These are phyloP conservation scores for Pantherophis guttatus DNA, from an alignment of 2,113 vertebrate species.

Conservation along the genomic window DNA sequence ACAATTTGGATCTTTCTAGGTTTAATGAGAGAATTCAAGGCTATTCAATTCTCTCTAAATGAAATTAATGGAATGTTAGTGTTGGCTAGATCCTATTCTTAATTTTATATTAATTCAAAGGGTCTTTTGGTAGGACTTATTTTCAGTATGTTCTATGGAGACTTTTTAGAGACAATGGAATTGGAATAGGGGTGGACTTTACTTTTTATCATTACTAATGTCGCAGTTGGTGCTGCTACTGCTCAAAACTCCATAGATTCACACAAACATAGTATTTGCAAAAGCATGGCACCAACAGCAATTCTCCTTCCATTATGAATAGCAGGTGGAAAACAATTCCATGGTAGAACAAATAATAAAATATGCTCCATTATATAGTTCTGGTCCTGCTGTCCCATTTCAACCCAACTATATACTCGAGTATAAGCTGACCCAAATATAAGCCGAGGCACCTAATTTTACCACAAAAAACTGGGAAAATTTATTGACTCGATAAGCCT, in stretches of 20 bases:
- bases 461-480: too few species aligned
- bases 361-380: neutral
- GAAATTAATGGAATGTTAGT: slow-evolving; percentile 8
- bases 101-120: neutral
- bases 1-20: neutral
- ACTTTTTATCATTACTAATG: neutral
- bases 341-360: neutral
- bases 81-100: slow-evolving; percentile 4
- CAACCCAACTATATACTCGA: neutral
- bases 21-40: neutral
- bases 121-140: neutral
- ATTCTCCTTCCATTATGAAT: neutral
- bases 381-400: neutral
- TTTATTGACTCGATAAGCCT: too few species aligned
- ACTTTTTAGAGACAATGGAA: neutral
- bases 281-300: neutral
- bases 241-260: neutral
- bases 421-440: too few species aligned
- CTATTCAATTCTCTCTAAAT: neutral
- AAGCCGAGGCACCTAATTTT: too few species aligned
- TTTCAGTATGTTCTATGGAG: neutral
- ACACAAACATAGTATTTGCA: neutral
- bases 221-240: neutral
- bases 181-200: neutral
- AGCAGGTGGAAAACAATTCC: neutral